Conservation (phyloP, 2,888 invertebrate species). For the Yponomeuta malinellus region DNA sequence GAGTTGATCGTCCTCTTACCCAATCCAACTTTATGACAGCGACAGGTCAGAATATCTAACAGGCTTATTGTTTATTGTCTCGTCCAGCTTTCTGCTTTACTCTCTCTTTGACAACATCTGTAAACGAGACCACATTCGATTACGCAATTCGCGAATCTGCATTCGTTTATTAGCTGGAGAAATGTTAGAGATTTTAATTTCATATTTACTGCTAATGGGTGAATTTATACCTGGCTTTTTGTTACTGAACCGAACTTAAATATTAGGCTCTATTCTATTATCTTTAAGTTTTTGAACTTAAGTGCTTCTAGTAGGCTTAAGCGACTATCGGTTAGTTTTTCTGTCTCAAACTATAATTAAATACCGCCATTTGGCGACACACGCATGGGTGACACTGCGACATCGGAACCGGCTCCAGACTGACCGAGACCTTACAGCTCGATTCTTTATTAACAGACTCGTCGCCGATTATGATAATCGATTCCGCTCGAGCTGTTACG, state of each 20-base stretch:
- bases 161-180: neutral
- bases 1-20: neutral
- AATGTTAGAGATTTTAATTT: neutral
- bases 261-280: too few relatives aligned
- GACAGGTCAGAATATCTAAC: neutral
- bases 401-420: too few relatives aligned
- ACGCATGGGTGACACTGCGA: too few relatives aligned
- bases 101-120: neutral
- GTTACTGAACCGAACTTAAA: too few relatives aligned
- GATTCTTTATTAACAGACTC: neutral
- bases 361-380: too few relatives aligned
- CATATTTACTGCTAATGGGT: too few relatives aligned
- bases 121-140: neutral
- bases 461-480: conserved; percentile 3
- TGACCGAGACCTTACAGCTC: conserved; percentile 4
- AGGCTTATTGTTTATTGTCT: neutral
- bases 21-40: neutral
- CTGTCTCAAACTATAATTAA: too few relatives aligned
- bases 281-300: too few relatives aligned
- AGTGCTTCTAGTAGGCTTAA: too few relatives aligned
- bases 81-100: neutral
- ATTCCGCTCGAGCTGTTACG: neutral
- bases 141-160: neutral
- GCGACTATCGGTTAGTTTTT: too few relatives aligned
- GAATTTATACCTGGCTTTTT: too few relatives aligned